Evolutionary conservation across 1,140 invertebrate species (phyloP).

Genomic region (Penaeus japonicus): DNA sequence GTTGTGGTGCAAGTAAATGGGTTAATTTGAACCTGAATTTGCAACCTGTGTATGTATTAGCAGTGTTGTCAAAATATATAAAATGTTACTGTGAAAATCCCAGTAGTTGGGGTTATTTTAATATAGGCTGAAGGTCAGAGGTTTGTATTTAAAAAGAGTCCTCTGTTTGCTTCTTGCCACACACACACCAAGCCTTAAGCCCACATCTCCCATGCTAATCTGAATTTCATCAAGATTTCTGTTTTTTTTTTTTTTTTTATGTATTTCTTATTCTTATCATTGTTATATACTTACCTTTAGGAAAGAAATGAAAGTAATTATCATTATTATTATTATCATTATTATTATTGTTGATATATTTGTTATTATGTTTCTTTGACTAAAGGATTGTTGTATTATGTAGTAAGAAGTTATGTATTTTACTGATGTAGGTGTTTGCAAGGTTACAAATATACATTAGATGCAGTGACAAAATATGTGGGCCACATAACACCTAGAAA

Average conservation of each 20-base stretch:
- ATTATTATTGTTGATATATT: too few species aligned
- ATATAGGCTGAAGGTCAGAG: conserved; percentile 15
- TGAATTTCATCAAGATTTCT: neutral
- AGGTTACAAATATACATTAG: too few species aligned
- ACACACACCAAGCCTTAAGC: conserved; percentile 23
- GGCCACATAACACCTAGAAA: neutral
- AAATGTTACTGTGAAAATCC: neutral
- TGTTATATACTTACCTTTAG: too few species aligned
- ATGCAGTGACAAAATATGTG: neutral
- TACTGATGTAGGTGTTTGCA: too few species aligned
- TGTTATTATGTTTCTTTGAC: too few species aligned
- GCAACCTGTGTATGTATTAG: conserved; percentile 28
- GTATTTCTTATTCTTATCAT: too few species aligned
- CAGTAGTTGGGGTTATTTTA: conserved; percentile 4
- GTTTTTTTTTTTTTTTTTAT: too few species aligned
- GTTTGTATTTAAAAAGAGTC: neutral
- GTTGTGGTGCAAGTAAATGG: neutral
- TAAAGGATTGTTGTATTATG: too few species aligned
- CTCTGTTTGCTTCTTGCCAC: conserved; percentile 4
- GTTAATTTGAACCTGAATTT: neutral
- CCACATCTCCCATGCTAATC: neutral
- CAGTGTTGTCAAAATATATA: conserved; percentile 26
- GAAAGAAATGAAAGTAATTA: too few species aligned
- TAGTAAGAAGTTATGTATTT: neutral
- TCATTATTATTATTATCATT: too few species aligned